phyloP scores from a whole-genome alignment of 2,797 vertebrate species.

The Poeciliopsis gracilis region DNA sequence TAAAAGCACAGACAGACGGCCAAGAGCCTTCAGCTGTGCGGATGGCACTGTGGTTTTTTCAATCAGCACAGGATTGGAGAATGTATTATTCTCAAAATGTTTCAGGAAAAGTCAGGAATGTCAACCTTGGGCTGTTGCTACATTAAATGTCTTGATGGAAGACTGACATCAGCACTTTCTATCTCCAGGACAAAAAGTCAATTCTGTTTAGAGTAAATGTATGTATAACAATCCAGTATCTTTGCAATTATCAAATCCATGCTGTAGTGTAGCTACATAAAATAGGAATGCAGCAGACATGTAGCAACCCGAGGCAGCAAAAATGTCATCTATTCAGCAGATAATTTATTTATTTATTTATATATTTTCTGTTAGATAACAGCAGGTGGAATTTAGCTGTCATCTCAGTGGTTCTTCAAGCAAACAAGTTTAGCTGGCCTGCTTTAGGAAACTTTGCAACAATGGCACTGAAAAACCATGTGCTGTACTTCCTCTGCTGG shows the following conservation, averaged over 20 bases:
- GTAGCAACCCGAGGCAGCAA: background rate
- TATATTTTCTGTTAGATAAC: background rate
- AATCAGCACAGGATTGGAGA: background rate
- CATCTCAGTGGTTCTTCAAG: background rate
- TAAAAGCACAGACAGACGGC: background rate
- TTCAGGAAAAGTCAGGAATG: background rate
- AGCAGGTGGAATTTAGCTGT: background rate
- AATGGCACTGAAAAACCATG: background rate
- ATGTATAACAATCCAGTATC: background rate
- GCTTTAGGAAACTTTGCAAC: background rate
- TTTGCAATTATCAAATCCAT: background rate
- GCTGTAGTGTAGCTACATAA: background rate
- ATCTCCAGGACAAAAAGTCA: background rate
- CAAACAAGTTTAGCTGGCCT: background rate
- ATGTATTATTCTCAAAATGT: background rate
- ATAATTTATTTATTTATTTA: background rate
- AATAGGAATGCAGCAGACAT: background rate
- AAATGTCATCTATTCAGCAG: slow-evolving; percentile 3
- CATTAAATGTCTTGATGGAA: background rate
- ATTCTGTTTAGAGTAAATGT: background rate
- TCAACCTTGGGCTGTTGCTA: background rate
- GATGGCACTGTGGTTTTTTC: background rate
- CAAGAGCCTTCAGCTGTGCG: background rate
- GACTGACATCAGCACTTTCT: background rate
- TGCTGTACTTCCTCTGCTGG: background rate